Percentiles rank a stretch among this genome's conserved stretches.
Conservation (phyloP, 2,113 vertebrate genomes). For the Pseudopipra pipra region DNA sequence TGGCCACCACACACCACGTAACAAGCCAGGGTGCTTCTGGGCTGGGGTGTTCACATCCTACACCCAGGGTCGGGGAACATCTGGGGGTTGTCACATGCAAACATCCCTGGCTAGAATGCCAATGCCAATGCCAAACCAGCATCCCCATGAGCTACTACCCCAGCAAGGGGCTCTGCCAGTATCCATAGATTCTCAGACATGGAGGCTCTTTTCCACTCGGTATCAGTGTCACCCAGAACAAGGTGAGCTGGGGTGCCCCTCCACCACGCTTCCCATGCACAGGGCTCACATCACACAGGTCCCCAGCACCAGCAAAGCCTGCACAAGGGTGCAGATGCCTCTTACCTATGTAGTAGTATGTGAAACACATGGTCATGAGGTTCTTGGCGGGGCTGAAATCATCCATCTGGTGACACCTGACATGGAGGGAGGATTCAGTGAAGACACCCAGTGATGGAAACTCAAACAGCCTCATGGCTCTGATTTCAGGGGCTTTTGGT, state of each 20-base stretch:
- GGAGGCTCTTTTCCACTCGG: neutral
- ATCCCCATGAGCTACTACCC: neutral
- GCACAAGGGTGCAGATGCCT: fast-evolving
- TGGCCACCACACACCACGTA: neutral
- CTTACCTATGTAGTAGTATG: conserved; percentile 92
- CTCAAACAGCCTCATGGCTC: neutral
- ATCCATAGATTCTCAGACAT: neutral
- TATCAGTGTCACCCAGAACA: neutral
- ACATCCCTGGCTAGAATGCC: neutral
- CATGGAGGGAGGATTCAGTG: fast-evolving
- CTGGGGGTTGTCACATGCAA: fast-evolving
- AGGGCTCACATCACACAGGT: fast-evolving
- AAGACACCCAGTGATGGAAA: fast-evolving
- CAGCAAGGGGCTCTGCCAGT: fast-evolving
- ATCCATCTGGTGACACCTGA: conserved; percentile 95
- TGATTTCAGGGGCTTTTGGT: neutral
- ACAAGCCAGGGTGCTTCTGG: neutral
- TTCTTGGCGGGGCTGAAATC: conserved; percentile 96
- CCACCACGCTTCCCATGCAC: neutral
- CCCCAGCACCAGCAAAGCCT: neutral
- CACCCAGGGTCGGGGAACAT: neutral
- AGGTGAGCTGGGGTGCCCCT: neutral
- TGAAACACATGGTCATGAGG: conserved; percentile 99
- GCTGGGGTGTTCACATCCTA: neutral
- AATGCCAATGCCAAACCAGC: neutral